phyloP scores from a whole-genome alignment of 2,888 invertebrate genomes.

The Drosophila longiperda region DNA sequence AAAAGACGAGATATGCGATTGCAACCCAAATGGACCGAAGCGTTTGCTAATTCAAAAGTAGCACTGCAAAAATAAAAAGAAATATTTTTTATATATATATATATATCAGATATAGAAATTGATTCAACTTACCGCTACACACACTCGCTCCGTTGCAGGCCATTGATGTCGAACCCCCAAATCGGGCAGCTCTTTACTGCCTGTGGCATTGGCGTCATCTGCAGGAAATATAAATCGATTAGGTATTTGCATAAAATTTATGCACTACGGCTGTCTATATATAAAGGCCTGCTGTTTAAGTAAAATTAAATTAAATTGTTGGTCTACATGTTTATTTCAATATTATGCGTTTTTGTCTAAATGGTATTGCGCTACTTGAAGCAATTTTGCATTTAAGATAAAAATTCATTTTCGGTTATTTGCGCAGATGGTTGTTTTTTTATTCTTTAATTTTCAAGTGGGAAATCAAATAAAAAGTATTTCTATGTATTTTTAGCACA shows the following conservation, averaged over 20 bases:
- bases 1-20: neutral
- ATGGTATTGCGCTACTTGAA: conserved; percentile 39
- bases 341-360: conserved; percentile 17
- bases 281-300: conserved; percentile 21
- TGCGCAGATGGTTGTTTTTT: conserved; percentile 27
- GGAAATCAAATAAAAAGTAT: conserved; percentile 43
- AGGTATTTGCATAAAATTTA: conserved; percentile 11
- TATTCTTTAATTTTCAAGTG: conserved; percentile 41
- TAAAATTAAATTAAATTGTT: neutral
- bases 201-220: conserved; percentile 74
- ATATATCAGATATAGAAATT: conserved; percentile 11
- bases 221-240: conserved; percentile 36
- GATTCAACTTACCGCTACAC: conserved; percentile 48
- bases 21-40: conserved; percentile 37
- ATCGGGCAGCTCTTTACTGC: conserved; percentile 39
- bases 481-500: conserved; percentile 2
- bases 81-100: neutral
- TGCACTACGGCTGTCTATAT: neutral
- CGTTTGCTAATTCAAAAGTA: conserved; percentile 27
- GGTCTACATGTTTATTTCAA: conserved; percentile 19
- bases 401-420: conserved; percentile 27
- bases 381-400: conserved; percentile 22
- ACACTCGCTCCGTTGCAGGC: conserved; percentile 27
- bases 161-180: conserved; percentile 40
- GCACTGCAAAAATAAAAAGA: conserved; percentile 44